These are phyloP conservation scores for Distichodus sexfasciatus DNA, from an alignment of 2,797 vertebrate species.

Conservation along the genomic window DNA sequence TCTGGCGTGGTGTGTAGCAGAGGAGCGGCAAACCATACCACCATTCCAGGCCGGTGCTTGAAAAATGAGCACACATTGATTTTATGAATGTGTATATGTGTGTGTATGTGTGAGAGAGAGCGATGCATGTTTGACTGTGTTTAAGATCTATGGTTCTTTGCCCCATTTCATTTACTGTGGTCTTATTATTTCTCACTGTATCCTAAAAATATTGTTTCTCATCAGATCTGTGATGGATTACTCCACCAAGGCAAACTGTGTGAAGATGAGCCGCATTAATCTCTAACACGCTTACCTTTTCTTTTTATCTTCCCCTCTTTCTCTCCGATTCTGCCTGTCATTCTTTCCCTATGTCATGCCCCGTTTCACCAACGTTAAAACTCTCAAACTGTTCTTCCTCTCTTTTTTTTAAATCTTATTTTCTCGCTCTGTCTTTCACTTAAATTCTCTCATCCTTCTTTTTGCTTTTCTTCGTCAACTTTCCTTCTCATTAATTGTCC, in stretches of 20 bases:
- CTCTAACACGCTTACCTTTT: conserved; percentile 19
- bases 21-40: neutral
- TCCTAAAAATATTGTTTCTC: conserved; percentile 34
- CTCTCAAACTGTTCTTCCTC: too few relatives aligned
- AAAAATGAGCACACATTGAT: neutral
- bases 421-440: too few relatives aligned
- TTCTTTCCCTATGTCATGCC: too few relatives aligned
- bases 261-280: conserved; percentile 46
- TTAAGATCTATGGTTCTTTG: conserved; percentile 8
- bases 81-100: neutral
- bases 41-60: neutral
- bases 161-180: conserved; percentile 16
- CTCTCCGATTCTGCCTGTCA: too few relatives aligned
- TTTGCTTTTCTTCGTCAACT: too few relatives aligned
- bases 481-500: too few relatives aligned
- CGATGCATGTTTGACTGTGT: neutral
- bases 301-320: too few relatives aligned
- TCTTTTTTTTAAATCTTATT: too few relatives aligned
- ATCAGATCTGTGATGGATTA: conserved; percentile 29
- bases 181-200: conserved; percentile 29
- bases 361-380: too few relatives aligned
- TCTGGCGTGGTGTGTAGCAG: neutral
- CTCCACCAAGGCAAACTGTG: conserved; percentile 32
- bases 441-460: too few relatives aligned
- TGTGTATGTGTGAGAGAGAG: neutral